Conservation (phyloP, 2,113 vertebrate species). For the Oplegnathus fasciatus region DNA sequence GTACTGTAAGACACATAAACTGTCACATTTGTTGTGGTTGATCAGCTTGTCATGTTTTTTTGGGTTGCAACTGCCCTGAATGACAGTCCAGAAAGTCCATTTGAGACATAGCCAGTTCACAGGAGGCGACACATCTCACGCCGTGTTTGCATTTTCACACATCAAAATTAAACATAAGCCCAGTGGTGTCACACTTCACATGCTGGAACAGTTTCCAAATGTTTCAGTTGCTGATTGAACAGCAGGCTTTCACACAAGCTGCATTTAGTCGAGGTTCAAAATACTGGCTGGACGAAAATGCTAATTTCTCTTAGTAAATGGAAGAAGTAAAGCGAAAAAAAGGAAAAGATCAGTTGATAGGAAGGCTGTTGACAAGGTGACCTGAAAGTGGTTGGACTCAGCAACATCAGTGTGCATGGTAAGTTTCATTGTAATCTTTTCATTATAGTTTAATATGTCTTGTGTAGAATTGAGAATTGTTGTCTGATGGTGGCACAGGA, state of each 20-base stretch:
- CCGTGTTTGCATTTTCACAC: conserved; percentile 6
- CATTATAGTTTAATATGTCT: background rate
- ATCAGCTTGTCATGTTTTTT: background rate
- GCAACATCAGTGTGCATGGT: background rate
- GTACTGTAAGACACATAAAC: background rate
- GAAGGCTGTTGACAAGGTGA: background rate
- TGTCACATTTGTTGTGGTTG: background rate
- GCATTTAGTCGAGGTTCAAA: background rate
- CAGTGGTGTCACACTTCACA: background rate
- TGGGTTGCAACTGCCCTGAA: background rate
- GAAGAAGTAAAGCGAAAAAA: background rate
- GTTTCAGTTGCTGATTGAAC: conserved; percentile 1
- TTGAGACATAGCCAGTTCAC: background rate
- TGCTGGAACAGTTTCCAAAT: conserved; percentile 4
- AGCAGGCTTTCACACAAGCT: conserved; percentile 12
- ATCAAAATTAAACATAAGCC: background rate
- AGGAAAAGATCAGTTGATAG: background rate
- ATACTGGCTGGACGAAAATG: background rate
- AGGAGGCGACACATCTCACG: background rate
- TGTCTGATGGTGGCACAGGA: background rate
- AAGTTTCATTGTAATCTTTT: background rate
- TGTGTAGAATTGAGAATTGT: background rate
- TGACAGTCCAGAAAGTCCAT: background rate
- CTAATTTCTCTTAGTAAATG: background rate
- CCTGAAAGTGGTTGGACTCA: background rate